A percentile compares a stretch with the other conserved stretches of the same genome.
Conservation (phyloP, 2,113 vertebrate genomes). For the Ictalurus furcatus region DNA sequence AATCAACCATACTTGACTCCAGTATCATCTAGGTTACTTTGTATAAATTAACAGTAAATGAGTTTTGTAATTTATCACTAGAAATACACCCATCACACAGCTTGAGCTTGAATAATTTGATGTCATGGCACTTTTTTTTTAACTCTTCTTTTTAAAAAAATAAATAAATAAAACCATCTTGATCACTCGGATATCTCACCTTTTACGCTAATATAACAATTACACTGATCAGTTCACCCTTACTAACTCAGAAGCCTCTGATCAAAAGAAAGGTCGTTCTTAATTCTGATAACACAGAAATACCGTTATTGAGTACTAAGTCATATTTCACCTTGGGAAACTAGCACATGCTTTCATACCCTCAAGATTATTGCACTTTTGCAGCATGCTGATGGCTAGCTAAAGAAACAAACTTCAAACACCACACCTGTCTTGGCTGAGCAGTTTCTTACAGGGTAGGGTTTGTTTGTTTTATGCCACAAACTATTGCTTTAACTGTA, state of each 20-base stretch:
- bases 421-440: background rate
- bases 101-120: background rate
- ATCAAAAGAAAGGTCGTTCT: background rate
- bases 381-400: background rate
- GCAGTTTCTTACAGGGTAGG: background rate
- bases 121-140: background rate
- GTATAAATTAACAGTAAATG: background rate
- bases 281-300: background rate
- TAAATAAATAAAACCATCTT: background rate
- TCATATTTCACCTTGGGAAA: background rate
- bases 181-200: background rate
- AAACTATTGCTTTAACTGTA: background rate
- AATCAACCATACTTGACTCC: background rate
- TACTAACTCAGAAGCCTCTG: background rate
- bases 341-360: background rate
- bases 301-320: background rate
- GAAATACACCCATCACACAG: background rate
- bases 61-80: background rate
- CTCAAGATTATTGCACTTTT: background rate
- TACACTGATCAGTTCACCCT: background rate
- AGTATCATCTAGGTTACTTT: background rate
- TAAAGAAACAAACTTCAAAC: background rate
- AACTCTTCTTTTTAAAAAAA: background rate
- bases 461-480: no score
- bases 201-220: background rate